Conservation (phyloP, 2,797 vertebrate genomes). For the Silurus lanzhouensis region DNA sequence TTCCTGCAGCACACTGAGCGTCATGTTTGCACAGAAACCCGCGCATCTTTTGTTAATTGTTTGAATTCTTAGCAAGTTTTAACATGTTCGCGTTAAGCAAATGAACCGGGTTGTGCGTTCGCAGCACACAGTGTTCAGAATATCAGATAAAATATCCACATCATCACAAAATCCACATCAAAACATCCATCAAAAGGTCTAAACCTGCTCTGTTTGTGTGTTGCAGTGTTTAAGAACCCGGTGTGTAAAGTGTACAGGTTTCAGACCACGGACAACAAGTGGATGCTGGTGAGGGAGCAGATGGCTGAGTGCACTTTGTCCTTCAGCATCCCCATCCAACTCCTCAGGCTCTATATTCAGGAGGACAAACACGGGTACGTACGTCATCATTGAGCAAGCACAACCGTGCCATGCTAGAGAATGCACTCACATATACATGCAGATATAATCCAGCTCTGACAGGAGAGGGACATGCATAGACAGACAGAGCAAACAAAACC, state of each 20-base stretch:
- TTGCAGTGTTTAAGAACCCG: conserved; percentile 89
- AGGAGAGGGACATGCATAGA: neutral
- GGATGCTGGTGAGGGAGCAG: conserved; percentile 93
- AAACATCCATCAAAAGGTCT: neutral
- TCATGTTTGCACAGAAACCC: no score
- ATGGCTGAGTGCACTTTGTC: conserved; percentile 95
- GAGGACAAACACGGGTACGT: conserved; percentile 89
- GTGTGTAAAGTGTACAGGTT: conserved; percentile 94
- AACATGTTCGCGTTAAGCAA: no score
- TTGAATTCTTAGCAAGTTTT: no score
- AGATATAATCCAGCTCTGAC: neutral
- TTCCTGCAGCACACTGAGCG: no score
- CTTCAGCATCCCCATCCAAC: conserved; percentile 91
- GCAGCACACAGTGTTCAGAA: no score
- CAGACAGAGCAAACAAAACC: conserved; percentile 1
- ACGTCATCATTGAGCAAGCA: conserved; percentile 56
- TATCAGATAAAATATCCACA: neutral
- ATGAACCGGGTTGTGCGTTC: neutral
- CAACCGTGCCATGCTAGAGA: neutral
- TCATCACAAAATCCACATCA: no score
- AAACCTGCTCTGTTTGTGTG: conserved; percentile 15
- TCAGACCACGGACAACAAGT: conserved; percentile 91
- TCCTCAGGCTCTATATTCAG: conserved; percentile 89
- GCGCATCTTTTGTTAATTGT: no score
- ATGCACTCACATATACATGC: neutral